Evolutionary conservation across 1,140 invertebrate genomes (phyloP), one percentile per base, ranked within the genome.

Genomic region (Drosophila persimilis): DNA sequence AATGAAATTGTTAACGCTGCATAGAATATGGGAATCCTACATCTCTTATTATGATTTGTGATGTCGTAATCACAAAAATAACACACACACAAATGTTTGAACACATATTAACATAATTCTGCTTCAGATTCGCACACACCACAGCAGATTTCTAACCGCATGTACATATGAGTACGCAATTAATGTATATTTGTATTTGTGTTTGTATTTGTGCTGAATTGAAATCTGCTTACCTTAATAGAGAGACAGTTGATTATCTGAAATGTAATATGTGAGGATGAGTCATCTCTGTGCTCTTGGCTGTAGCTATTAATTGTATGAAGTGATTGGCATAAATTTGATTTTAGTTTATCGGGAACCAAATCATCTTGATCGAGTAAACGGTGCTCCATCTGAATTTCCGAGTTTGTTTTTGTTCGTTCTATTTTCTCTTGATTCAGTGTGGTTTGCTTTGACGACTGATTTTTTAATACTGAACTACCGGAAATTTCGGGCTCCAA

Each of bases 211-310:
- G 60, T 73, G 57, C 71, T 75, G 81, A 84, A 86, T 80, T 80
- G 64, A 85, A 86, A 77, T 73, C 69, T 77, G 73, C 83, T 90
- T 91, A 91, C 90, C 85, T 91, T 90, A 77, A 91, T 90, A 75
- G 90, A 91, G 65, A 91, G 88, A 74, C 85, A 91, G 72, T 83
- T 90, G 62, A 89, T 80, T 89, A 91, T 91, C 81, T 90, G 90
- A 80, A 84, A 80, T 76, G 73, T 79, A 81, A 91, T 90, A 76
- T 90, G 73, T 61, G 80, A 69, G 60, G 81, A 89, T 79, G 89
- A 90, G 78, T 91, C 89, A 88, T 90, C 89, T 61, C 63, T 70
- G 64, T 90, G 76, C 78, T 81, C 66, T 74, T 65, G 44, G 67
- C 62, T 73, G 64, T 75, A 74, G 57, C 65, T 73, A 60, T 76